Base-by-base conservation (phyloP, 2,797 vertebrate genomes). In the Acomys russatus region DNA sequence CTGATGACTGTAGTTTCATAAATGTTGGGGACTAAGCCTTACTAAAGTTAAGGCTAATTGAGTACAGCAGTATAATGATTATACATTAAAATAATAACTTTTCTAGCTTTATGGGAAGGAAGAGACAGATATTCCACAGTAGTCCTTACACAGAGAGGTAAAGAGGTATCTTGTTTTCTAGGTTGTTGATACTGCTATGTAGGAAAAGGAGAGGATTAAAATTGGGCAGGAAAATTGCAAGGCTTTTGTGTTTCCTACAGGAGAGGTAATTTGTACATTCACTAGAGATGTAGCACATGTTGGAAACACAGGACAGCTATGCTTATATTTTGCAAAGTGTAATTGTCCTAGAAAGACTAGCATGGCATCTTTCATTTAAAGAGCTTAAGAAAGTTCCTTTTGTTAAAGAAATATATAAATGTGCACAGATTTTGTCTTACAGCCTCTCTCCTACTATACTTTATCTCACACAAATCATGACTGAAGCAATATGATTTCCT, bases 221-320 rank as follows among this genome's bases (percentile, higher is more conserved):
- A 63, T 25, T 30, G 35, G 25, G 51, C 12, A 79, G 71, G 64
- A 49, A 30, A 33, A 33, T 80, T 68, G 63, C 10, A 28, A 71
- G 76, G 63, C 49, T 91, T 92, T 90, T 77, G 64, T 74, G 30
- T 84, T 83, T 92, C 30, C n/a, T 82, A 23, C 25, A 70, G 87
- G 51, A 95, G 61, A 94, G 73, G 59, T 83, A 73, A 35, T 93
- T 6, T 79, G 94, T 73, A 17, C 77, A 66, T 85, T 25, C 3
- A 33, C 3, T 38, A 49, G 51, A 90, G 6, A 17, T 70, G 25
- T 49, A n/a, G 20, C 74, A 9, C 7, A 38, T 77, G 9, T 18
- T 70, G 20, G 38, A 89, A 49, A 90, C 56, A 10, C 9, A 3
- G 51, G 56, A 83, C 70, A 91, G 22, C 76, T 35, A 23, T 49